Conservation (phyloP, 1,140 invertebrate species). For the Polypedilum pembai region DNA sequence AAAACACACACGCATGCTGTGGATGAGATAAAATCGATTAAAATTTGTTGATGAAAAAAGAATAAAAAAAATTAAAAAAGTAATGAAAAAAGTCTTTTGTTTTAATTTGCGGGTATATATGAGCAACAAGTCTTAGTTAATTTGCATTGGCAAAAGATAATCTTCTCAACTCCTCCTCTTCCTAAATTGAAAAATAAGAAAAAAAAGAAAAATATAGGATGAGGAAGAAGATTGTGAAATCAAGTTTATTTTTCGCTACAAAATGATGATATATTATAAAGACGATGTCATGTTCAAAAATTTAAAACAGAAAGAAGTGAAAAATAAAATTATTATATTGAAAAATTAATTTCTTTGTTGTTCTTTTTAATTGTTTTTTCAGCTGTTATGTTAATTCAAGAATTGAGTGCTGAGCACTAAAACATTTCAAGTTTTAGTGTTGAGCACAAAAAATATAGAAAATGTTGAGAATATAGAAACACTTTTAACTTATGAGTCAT, state of each 20-base stretch:
- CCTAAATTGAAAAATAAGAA: not conserved
- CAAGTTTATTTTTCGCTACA: constrained; percentile 12
- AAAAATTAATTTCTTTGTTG: not conserved
- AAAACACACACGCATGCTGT: not conserved
- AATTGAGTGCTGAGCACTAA: too few species aligned
- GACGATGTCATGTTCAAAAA: constrained; percentile 12
- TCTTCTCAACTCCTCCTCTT: not conserved
- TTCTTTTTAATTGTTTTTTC: not conserved
- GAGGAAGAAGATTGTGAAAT: constrained; percentile 7
- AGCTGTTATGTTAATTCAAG: not conserved
- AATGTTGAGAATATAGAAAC: too few species aligned
- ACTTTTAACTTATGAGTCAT: too few species aligned
- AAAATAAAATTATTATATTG: constrained; percentile 13
- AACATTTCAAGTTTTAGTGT: too few species aligned
- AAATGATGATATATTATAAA: constrained; percentile 4
- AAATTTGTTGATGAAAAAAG: constrained; percentile 15
- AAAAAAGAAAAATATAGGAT: not conserved
- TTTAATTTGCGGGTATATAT: constrained; percentile 15
- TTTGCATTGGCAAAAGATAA: not conserved
- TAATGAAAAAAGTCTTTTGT: not conserved
- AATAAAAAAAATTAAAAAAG: too few species aligned
- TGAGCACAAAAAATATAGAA: too few species aligned
- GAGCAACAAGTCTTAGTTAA: constrained; percentile 12
- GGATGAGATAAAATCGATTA: not conserved
- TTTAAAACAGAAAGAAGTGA: constrained; percentile 1